phyloP scores from a whole-genome alignment of 1,140 invertebrate genomes.

The Apis mellifera region DNA sequence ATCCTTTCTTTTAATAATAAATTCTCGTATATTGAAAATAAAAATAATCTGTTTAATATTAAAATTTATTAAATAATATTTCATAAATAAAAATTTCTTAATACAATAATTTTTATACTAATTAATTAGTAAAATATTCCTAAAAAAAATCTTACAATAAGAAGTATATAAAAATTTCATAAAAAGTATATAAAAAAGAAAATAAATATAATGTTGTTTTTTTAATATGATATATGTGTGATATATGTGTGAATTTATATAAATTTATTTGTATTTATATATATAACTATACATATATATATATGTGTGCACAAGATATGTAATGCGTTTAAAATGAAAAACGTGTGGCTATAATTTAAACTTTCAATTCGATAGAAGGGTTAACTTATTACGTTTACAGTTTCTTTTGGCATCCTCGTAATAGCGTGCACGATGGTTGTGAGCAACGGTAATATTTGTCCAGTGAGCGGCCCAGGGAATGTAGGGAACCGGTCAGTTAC shows the following conservation, averaged over 20 bases:
- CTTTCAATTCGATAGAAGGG: slow-evolving; percentile 19
- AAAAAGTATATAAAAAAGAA: neutral
- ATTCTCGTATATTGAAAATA: neutral
- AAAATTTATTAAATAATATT: neutral
- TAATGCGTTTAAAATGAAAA: neutral
- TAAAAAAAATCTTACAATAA: neutral
- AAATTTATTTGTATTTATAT: no score
- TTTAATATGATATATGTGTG: neutral
- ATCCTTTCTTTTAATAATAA: neutral
- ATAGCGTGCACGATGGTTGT: slow-evolving; percentile 7
- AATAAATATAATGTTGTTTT: neutral
- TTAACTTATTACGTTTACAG: slow-evolving; percentile 9
- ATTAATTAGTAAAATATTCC: neutral
- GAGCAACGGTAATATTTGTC: slow-evolving; percentile 58
- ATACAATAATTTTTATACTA: neutral
- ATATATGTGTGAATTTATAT: neutral
- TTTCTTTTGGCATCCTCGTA: slow-evolving; percentile 13
- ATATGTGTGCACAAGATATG: neutral
- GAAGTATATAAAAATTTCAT: neutral
- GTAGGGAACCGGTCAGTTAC: slow-evolving; percentile 64
- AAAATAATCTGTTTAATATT: neutral
- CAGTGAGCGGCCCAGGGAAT: slow-evolving; percentile 62
- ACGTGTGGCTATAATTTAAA: neutral
- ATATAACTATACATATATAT: no score
- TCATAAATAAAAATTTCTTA: neutral